Percentiles rank a stretch among this genome's conserved stretches.
phyloP scores from a whole-genome alignment of 2,888 invertebrate genomes.

The Cheilosia soror region DNA sequence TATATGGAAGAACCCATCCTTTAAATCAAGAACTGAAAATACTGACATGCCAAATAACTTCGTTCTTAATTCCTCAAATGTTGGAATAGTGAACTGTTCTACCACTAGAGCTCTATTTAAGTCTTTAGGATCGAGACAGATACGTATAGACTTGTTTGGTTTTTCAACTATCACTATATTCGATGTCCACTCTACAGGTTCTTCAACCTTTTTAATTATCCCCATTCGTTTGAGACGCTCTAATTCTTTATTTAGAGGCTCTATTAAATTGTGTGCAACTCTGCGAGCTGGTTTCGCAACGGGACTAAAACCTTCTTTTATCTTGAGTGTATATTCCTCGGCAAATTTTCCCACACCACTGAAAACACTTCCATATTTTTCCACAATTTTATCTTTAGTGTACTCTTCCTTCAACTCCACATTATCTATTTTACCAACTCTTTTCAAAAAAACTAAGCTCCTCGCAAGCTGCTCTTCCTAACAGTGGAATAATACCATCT shows the following conservation, averaged over 20 bases:
- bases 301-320: conserved; percentile 13
- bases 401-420: too few relatives aligned
- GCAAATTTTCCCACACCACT: conserved; percentile 37
- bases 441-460: conserved; percentile 17
- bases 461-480: conserved; percentile 38
- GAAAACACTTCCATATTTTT: conserved; percentile 4
- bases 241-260: conserved; percentile 41
- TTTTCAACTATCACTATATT: conserved; percentile 62
- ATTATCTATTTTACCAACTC: neutral
- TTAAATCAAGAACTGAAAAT: conserved; percentile 54
- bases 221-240: conserved; percentile 43
- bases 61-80: conserved; percentile 40
- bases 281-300: conserved; percentile 45
- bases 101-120: conserved; percentile 39
- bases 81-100: conserved; percentile 34
- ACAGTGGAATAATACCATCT: conserved; percentile 10
- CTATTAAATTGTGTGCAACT: conserved; percentile 35
- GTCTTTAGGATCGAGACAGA: conserved; percentile 56
- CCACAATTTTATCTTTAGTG: neutral
- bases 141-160: conserved; percentile 48
- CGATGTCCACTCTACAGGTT: conserved; percentile 52
- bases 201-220: conserved; percentile 50
- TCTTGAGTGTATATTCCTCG: conserved; percentile 35
- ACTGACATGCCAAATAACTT: conserved; percentile 24
- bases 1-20: conserved; percentile 61